Conservation (phyloP, 2,888 invertebrate genomes). For the Onthophagus sagittarius region DNA sequence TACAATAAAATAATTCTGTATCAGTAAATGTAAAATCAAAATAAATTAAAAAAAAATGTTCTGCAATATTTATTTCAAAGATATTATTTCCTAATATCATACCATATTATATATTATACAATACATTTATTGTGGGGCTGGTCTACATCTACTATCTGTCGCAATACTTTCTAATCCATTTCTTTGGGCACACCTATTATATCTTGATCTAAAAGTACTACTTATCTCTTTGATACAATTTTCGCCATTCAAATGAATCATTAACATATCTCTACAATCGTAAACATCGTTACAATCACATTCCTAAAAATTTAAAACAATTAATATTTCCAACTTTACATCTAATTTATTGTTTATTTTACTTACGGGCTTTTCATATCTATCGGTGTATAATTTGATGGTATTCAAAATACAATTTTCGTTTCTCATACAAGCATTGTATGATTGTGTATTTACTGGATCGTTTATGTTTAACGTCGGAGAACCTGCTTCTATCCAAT, state of each 20-base stretch:
- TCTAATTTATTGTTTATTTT: not conserved
- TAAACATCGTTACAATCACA: conserved; percentile 19
- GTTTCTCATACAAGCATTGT: conserved; percentile 12
- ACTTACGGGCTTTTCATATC: conserved; percentile 14
- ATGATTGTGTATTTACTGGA: not conserved
- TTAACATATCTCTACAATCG: conserved; percentile 21
- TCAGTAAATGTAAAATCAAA: no score
- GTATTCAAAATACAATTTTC: conserved; percentile 22
- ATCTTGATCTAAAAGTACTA: not conserved
- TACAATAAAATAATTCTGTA: no score
- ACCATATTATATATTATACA: no score
- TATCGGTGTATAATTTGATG: conserved; percentile 15
- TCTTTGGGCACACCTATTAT: conserved; percentile 15
- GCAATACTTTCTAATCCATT: not conserved
- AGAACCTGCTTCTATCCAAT: conserved; percentile 17
- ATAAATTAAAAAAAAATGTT: no score
- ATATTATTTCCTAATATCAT: no score
- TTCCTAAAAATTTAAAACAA: conserved; percentile 16
- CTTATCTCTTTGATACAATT: conserved; percentile 9
- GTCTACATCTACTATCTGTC: not conserved
- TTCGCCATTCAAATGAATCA: conserved; percentile 17
- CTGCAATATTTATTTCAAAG: no score
- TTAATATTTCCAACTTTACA: not conserved
- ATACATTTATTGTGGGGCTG: not conserved
- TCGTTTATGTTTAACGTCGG: conserved; percentile 12